Base-by-base conservation (phyloP, 2,113 vertebrate genomes). In the Urocynchramus pylzowi region DNA sequence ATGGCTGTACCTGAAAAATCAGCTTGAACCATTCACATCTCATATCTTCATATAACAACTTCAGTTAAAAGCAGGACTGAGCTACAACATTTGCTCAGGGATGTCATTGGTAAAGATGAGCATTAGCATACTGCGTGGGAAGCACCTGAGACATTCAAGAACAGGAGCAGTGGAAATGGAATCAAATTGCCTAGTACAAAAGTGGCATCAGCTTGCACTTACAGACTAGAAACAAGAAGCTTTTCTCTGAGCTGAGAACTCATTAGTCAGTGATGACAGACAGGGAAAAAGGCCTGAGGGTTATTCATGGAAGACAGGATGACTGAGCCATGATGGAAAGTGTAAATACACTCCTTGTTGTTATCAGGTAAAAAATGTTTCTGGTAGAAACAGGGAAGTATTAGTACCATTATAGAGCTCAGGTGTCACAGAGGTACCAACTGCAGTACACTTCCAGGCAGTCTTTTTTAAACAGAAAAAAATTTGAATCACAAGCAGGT, bases 261-360 rank as follows among this genome's bases (percentile, higher is more conserved):
- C 76, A 71, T 86, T 94, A 95, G 80, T 87, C 75, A 77, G 84
- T 59, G 84, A 84, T 60, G 84, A 94, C 65, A 91, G 74, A 89
- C 79, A 45, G 27, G 61, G 33, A 79, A 91, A 90, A 89, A 91
- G 44, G 56, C 61, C 91, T 82, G 65, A 31, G 33, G 61, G 64
- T 35, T 75, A 60, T 68, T 94, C 56, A 67, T 11, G n/a, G 80
- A 86, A 79, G 64, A 84, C 44, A 81, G 42, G 54, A 78, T 87
- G 89, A 71, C 69, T 60, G 65, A 89, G 37, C 44, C 37, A 23
- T 53, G 74, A 79, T 31, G 54, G 45, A 70, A 95, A 74, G 12
- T 12, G 7, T 77, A 93, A 95, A 82, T 82, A 85, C 42, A 71
- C 35, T 26, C 54, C 47, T 70, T 93, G n/a, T 61, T 89, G 16